A percentile compares a stretch with the other conserved stretches of the same genome.
Evolutionary conservation across 2,113 vertebrate genomes (phyloP).

Genomic region (Pantherophis guttatus): DNA sequence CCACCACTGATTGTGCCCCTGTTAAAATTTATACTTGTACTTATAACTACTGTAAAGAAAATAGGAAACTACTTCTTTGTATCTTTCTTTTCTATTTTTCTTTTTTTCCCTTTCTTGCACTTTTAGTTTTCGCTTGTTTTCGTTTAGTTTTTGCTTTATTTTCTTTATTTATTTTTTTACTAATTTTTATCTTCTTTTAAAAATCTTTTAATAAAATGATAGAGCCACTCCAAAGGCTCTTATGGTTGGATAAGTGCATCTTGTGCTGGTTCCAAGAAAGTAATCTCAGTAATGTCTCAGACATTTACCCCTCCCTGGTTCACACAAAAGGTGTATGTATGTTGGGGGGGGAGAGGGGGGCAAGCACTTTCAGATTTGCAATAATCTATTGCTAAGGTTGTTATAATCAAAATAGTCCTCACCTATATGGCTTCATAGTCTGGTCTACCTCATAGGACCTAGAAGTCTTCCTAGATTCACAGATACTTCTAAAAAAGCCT

Average conservation of each 20-base stretch:
- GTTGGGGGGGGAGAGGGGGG: neutral
- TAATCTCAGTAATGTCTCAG: neutral
- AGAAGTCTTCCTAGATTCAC: neutral
- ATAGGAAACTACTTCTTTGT: neutral
- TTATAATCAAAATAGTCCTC: neutral
- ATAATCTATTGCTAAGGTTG: neutral
- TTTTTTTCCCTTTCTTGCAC: neutral
- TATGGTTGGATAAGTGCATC: neutral
- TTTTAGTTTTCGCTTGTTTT: neutral
- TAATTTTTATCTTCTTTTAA: neutral
- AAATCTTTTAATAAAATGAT: neutral
- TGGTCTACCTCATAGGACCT: neutral
- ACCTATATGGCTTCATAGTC: neutral
- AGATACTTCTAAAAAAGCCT: neutral
- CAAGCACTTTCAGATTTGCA: neutral
- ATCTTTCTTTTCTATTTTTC: neutral
- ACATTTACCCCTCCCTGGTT: neutral
- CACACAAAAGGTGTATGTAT: neutral
- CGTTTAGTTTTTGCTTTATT: neutral
- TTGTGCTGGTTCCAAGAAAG: neutral
- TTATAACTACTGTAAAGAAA: neutral
- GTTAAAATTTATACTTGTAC: neutral
- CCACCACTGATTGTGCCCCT: no score
- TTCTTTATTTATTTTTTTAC: neutral
- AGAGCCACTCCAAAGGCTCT: neutral